A percentile compares a stretch with the other conserved stretches of the same genome.
phyloP scores from a whole-genome alignment of 2,888 invertebrate genomes.

The Nasonovia ribisnigri region DNA sequence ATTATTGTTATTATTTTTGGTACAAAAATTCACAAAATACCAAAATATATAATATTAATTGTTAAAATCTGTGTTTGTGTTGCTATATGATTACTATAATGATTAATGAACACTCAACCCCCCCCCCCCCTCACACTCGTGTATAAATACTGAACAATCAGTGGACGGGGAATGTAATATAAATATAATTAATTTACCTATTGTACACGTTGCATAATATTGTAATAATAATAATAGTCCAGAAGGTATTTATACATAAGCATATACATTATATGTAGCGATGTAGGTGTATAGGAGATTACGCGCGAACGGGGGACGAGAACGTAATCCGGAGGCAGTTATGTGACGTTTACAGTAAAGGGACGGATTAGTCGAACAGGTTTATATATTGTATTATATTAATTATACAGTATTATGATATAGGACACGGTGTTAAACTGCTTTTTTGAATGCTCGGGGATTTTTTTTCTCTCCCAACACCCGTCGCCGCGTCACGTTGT shows the following conservation, averaged over 20 bases:
- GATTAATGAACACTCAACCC: not conserved
- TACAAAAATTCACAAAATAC: not conserved
- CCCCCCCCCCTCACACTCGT: not conserved
- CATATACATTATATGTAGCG: not conserved
- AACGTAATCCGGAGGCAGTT: constrained; percentile 21
- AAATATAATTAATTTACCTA: not conserved
- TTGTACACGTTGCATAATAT: not conserved
- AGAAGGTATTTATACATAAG: not conserved
- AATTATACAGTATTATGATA: constrained; percentile 37
- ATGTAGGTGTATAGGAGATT: constrained; percentile 27
- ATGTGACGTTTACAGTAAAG: constrained; percentile 59
- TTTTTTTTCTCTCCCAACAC: not conserved
- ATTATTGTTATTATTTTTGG: not conserved
- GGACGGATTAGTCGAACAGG: constrained; percentile 55
- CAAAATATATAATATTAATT: not conserved
- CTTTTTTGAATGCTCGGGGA: not conserved
- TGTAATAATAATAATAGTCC: not conserved
- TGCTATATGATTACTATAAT: not conserved
- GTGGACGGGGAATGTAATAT: not conserved
- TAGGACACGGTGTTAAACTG: not conserved
- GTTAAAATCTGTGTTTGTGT: not conserved
- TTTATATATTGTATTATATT: constrained; percentile 33
- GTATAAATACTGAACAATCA: not conserved
- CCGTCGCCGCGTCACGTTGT: not conserved
- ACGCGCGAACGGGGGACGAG: not conserved